Evolutionary conservation across 2,797 vertebrate species (phyloP), one percentile per base, ranked within the genome.

Genomic region (Cuniculus paca): DNA sequence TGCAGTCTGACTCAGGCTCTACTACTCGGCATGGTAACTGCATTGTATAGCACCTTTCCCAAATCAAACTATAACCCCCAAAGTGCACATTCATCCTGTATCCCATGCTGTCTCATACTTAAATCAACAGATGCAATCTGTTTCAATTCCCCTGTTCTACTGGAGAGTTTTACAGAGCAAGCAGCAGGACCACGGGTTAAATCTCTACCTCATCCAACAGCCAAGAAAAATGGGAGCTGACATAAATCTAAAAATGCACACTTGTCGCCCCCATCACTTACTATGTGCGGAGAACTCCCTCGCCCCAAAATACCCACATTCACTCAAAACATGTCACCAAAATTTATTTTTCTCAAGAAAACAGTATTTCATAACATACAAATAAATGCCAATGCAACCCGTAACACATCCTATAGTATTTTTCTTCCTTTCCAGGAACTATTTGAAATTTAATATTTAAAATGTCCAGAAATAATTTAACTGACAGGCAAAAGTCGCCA

Each of bases 371-470:
- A 2, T 77, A 80, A 58, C 12, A 58, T 74, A 83, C 60, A 65
- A 83, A 72, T 50, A 82, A 92, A 93, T n/a, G 65, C 36, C 48
- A 83, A 70, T 28, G 2, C 8, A 74, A 84, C 2, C 72, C 8
- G 19, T n/a, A 78, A 31, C 1, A 5, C 8, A 87, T 45, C 45
- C 39, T 39, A 61, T 1, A 22, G 26, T 31, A 31, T 19, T 75
- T 93, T 91, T 81, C 17, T 34, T 52, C 72, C 87, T 81, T 74
- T 48, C 68, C 13, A 75, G 6, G 11, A 85, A 81, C 36, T 56
- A 65, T 60, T 39, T 54, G 26, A 96, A 93, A 87, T 93, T 86
- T 80, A 89, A 56, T 12, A 3, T 58, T 82, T 61, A 68, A 78
- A 94, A 88, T 24, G 61, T 4, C 11, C 54, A 90, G 77, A 90